A percentile compares a stretch with the other conserved stretches of the same genome.
phyloP scores from a whole-genome alignment of 2,113 vertebrate genomes.

The Platichthys flesus region DNA sequence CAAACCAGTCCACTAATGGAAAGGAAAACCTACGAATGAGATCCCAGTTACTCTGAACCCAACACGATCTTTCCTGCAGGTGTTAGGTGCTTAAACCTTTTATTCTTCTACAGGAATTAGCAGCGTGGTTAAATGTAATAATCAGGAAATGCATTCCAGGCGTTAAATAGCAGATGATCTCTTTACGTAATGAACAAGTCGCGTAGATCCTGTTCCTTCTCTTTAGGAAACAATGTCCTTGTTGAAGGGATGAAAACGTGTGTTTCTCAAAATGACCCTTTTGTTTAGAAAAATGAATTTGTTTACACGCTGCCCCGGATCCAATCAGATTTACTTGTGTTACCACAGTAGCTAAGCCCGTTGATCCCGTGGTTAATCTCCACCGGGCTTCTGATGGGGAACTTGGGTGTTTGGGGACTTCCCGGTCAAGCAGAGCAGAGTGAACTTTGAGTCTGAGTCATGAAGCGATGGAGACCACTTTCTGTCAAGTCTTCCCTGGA shows the following conservation, averaged over 20 bases:
- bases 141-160: conserved; percentile 25
- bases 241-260: conserved; percentile 36
- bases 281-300: conserved; percentile 63
- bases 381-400: conserved; percentile 19
- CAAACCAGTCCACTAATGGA: too few species aligned
- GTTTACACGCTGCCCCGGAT: conserved; percentile 45
- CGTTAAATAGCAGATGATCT: conserved; percentile 19
- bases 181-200: conserved; percentile 48
- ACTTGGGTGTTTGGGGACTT: conserved; percentile 52
- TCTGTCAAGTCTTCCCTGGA: conserved; percentile 22
- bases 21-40: too few species aligned
- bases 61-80: background rate
- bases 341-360: conserved; percentile 70
- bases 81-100: background rate
- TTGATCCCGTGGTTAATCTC: conserved; percentile 65
- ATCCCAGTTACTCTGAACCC: background rate
- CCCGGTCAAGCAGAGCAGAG: conserved; percentile 15
- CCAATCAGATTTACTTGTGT: conserved; percentile 68
- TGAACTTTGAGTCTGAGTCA: conserved; percentile 35
- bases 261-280: conserved; percentile 54
- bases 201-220: conserved; percentile 33
- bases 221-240: conserved; percentile 37
- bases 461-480: conserved; percentile 46
- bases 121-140: background rate
- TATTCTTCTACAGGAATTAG: too few species aligned